phyloP scores from a whole-genome alignment of 2,797 vertebrate genomes.

The Fratercula arctica region DNA sequence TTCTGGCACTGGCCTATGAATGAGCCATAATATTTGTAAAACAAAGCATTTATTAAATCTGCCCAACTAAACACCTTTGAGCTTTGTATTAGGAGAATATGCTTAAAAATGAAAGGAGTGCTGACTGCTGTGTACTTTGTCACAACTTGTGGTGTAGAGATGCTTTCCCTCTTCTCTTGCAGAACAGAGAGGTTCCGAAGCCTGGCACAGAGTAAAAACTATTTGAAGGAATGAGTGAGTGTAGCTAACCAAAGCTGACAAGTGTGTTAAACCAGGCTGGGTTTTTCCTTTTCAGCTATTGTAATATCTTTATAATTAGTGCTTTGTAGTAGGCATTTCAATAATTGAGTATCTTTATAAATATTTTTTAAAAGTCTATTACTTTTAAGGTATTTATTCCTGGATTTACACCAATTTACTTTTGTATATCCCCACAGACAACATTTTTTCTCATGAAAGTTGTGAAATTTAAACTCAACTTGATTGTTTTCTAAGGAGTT shows the following conservation, averaged over 20 bases:
- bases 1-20: background rate
- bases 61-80: background rate
- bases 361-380: background rate
- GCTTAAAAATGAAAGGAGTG: background rate
- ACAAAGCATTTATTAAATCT: background rate
- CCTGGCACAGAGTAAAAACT: background rate
- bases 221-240: background rate
- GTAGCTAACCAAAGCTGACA: constrained; percentile 14
- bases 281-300: background rate
- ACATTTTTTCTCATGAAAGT: fast-evolving
- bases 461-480: background rate
- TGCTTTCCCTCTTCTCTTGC: background rate
- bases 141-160: background rate
- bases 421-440: background rate
- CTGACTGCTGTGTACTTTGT: background rate
- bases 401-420: background rate
- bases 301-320: background rate
- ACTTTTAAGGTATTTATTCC: background rate
- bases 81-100: background rate
- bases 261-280: constrained; percentile 6
- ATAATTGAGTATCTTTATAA: background rate
- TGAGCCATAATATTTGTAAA: background rate
- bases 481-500: background rate
- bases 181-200: background rate
- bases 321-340: background rate